Evolutionary conservation across 2,797 vertebrate species (phyloP).

Genomic region (Zalophus californianus): DNA sequence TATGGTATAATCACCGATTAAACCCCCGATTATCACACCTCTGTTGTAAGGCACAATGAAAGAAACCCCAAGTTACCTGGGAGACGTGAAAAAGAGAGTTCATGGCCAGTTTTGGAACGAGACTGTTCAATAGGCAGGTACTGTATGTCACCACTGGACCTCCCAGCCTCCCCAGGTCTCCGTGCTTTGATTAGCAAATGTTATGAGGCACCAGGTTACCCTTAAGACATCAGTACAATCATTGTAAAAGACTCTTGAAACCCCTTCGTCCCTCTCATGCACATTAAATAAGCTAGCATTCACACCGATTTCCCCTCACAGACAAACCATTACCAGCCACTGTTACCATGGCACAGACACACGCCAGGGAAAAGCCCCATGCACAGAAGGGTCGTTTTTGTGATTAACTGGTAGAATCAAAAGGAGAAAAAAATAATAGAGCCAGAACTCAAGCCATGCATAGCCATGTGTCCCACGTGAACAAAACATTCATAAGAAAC

Average conservation of each 20-base stretch:
- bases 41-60: not conserved
- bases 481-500: slow-evolving; percentile 46
- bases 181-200: slow-evolving; percentile 72
- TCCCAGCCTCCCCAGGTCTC: slow-evolving; percentile 41
- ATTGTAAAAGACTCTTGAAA: slow-evolving; percentile 74
- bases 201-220: slow-evolving; percentile 62
- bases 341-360: slow-evolving; percentile 77
- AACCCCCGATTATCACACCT: not conserved
- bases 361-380: slow-evolving; percentile 72
- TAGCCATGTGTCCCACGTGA: not conserved
- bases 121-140: not conserved
- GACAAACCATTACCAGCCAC: not conserved
- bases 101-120: not conserved
- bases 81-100: not conserved
- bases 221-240: slow-evolving; percentile 58
- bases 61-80: not conserved
- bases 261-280: not conserved
- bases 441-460: slow-evolving; percentile 51
- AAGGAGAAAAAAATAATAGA: not conserved
- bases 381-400: slow-evolving; percentile 49
- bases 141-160: too few relatives aligned
- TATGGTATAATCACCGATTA: not conserved
- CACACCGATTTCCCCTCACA: not conserved
- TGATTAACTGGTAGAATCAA: slow-evolving; percentile 55
- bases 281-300: slow-evolving; percentile 72